These are phyloP conservation scores for Polyploca ridens DNA, from an alignment of 2,888 invertebrate genomes.

Conservation along the genomic window DNA sequence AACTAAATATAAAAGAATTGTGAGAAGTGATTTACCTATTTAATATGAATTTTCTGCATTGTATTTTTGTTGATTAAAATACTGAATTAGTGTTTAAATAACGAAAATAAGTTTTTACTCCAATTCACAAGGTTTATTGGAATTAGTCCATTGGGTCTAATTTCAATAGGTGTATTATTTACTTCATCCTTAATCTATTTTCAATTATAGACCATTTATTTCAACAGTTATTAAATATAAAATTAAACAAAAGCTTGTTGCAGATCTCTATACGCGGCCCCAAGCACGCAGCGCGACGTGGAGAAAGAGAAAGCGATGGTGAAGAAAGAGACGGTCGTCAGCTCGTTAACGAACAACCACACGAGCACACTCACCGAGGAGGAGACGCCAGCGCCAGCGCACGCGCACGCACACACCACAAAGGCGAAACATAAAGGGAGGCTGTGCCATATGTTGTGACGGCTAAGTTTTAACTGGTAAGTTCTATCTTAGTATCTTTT, in stretches of 20 bases:
- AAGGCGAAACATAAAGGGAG: conserved; percentile 70
- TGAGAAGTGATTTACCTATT: neutral
- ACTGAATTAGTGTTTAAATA: no score
- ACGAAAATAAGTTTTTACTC: no score
- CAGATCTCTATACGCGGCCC: conserved; percentile 81
- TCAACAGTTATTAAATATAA: conserved; percentile 56
- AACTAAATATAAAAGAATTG: no score
- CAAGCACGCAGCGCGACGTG: conserved; percentile 62
- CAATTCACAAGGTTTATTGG: no score
- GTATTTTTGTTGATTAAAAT: no score
- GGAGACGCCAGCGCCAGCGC: conserved; percentile 26
- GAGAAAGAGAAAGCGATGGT: conserved; percentile 52
- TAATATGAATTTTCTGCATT: no score
- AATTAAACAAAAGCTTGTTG: conserved; percentile 72
- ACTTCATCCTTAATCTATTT: neutral
- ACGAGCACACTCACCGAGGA: conserved; percentile 42
- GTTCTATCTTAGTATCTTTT: conserved; percentile 28
- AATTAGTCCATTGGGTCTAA: no score
- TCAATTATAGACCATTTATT: conserved; percentile 20
- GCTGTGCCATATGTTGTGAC: conserved; percentile 83
- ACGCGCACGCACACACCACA: conserved; percentile 30
- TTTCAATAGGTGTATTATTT: no score
- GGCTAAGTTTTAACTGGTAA: conserved; percentile 78
- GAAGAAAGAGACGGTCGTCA: conserved; percentile 49
- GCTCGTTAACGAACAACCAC: conserved; percentile 36